Conservation (phyloP, 2,797 vertebrate genomes). For the Schizopygopsis malacanthus region DNA sequence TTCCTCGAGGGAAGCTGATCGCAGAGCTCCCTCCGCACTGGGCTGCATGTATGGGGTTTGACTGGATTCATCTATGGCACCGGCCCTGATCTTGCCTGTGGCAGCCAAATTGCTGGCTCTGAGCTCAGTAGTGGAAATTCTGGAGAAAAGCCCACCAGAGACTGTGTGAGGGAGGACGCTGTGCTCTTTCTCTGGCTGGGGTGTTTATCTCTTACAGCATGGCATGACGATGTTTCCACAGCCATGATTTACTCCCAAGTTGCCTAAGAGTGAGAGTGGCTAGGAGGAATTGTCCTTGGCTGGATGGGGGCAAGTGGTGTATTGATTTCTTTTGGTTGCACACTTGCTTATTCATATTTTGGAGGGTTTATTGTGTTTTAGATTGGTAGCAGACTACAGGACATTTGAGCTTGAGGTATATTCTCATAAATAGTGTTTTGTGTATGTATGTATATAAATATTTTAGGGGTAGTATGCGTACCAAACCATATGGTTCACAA, state of each 20-base stretch:
- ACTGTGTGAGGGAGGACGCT: conserved; percentile 29
- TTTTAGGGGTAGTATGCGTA: no score
- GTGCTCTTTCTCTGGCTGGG: conserved; percentile 23
- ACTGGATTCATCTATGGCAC: conserved; percentile 35
- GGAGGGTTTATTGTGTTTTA: not conserved
- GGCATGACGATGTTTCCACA: conserved; percentile 19
- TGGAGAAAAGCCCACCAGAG: conserved; percentile 52
- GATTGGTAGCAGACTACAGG: not conserved
- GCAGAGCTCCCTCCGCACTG: conserved; percentile 10
- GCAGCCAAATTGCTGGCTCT: conserved; percentile 34
- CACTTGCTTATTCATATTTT: conserved; percentile 23
- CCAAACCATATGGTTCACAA: no score
- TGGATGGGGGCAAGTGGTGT: conserved; percentile 16
- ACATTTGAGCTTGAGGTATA: not conserved
- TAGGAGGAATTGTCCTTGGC: conserved; percentile 31
- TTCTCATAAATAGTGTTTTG: no score
- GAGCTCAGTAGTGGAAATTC: conserved; percentile 45
- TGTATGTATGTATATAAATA: no score
- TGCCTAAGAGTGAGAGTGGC: conserved; percentile 25
- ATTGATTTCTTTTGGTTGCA: conserved; percentile 30
- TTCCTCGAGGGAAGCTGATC: conserved; percentile 49
- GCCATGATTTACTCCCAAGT: conserved; percentile 39
- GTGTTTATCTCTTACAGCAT: conserved; percentile 48
- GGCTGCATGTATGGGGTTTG: conserved; percentile 33
- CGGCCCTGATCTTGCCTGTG: conserved; percentile 41